Evolutionary conservation across 2,888 invertebrate species (phyloP).

Genomic region (Melanostoma mellinum): DNA sequence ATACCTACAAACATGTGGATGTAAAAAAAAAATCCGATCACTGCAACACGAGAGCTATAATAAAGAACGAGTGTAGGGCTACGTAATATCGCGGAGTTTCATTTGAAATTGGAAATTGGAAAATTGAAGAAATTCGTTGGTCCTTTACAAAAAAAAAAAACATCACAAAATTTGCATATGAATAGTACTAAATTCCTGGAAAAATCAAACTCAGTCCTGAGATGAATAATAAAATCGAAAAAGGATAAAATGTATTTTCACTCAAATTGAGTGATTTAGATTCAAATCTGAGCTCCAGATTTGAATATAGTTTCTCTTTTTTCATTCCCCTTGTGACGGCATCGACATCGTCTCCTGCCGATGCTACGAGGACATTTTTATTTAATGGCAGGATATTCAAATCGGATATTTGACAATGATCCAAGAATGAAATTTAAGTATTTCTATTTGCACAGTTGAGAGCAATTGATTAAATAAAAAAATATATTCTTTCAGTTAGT

Average conservation of each 20-base stretch:
- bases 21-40: conserved; percentile 21
- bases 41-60: conserved; percentile 54
- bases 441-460: conserved; percentile 70
- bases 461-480: conserved; percentile 70
- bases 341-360: neutral
- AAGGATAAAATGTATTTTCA: conserved; percentile 72
- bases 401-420: conserved; percentile 68
- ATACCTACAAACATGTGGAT: neutral
- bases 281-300: conserved; percentile 52
- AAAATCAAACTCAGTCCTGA: conserved; percentile 32
- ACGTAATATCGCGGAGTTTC: conserved; percentile 65
- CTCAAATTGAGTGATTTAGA: conserved; percentile 73
- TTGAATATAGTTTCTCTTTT: conserved; percentile 51
- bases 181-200: conserved; percentile 29
- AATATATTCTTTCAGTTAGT: conserved; percentile 24
- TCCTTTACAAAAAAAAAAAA: conserved; percentile 33
- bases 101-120: conserved; percentile 70
- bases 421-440: conserved; percentile 67
- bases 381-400: conserved; percentile 68
- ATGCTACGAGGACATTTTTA: conserved; percentile 36
- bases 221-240: conserved; percentile 71
- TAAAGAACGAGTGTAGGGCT: conserved; percentile 51
- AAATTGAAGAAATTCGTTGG: conserved; percentile 71
- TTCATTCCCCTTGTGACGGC: neutral
- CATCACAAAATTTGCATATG: conserved; percentile 64